Conservation (phyloP, 2,797 vertebrate species). For the Lacerta bilineata region DNA sequence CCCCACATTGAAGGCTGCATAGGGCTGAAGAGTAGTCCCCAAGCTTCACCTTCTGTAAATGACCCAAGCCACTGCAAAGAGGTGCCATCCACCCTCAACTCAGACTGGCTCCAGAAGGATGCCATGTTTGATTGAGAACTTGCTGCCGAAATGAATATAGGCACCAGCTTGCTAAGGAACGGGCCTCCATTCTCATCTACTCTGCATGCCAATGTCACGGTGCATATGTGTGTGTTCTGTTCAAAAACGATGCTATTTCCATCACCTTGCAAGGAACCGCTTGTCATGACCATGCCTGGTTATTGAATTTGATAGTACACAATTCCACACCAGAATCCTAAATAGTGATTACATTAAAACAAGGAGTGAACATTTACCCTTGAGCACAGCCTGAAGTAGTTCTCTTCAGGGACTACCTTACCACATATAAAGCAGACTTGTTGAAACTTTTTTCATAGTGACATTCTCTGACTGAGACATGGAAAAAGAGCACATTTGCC, state of each 20-base stretch:
- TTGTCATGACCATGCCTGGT: neutral
- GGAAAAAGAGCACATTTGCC: neutral
- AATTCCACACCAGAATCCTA: neutral
- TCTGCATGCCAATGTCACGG: neutral
- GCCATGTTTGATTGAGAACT: neutral
- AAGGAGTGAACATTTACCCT: neutral
- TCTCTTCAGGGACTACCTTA: neutral
- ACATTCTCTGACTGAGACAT: neutral
- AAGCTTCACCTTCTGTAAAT: too few relatives aligned
- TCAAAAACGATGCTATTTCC: neutral
- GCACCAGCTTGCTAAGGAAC: neutral
- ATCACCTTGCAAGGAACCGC: neutral
- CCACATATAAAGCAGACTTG: neutral
- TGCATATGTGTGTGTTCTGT: neutral
- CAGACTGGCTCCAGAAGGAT: too few relatives aligned
- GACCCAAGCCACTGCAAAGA: too few relatives aligned
- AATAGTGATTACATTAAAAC: neutral
- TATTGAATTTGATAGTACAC: neutral
- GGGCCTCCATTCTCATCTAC: neutral
- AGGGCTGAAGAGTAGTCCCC: too few relatives aligned
- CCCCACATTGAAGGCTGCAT: too few relatives aligned
- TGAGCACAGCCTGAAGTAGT: neutral
- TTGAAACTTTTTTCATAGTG: neutral
- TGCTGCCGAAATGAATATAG: neutral
- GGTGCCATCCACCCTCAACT: too few relatives aligned